Percentiles rank a stretch among this genome's conserved stretches.
phyloP scores from a whole-genome alignment of 2,113 vertebrate genomes.

The Sylvietta virens region DNA sequence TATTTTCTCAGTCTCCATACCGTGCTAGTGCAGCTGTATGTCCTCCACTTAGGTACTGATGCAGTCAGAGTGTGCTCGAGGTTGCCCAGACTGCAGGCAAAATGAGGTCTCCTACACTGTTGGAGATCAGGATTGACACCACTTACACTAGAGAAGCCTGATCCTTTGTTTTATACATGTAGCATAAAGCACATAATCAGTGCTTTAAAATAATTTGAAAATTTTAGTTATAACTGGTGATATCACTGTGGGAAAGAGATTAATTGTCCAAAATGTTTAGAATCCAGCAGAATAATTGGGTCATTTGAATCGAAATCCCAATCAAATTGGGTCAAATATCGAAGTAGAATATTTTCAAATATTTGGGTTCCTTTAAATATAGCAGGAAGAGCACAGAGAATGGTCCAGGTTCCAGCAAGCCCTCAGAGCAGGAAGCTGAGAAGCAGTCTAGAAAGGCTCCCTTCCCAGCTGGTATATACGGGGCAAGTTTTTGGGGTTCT shows the following conservation, averaged over 20 bases:
- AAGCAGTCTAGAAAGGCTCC: background rate
- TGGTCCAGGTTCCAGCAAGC: background rate
- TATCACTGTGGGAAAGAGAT: background rate
- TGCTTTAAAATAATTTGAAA: background rate
- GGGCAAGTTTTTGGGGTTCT: background rate
- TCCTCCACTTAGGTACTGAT: too few relatives aligned
- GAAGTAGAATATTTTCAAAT: background rate
- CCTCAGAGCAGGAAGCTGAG: background rate
- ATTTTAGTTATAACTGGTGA: background rate
- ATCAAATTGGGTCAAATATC: too few relatives aligned
- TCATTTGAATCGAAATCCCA: too few relatives aligned
- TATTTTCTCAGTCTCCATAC: background rate
- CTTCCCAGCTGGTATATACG: background rate
- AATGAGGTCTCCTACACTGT: background rate
- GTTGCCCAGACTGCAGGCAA: background rate
- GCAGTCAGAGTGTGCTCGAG: accelerated
- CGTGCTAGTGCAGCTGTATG: background rate
- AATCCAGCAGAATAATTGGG: background rate
- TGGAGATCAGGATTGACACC: background rate
- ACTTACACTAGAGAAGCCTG: background rate
- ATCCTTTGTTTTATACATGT: accelerated
- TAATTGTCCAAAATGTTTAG: background rate
- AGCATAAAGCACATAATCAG: accelerated
- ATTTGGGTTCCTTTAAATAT: background rate
- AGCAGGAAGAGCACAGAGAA: background rate